Base-by-base conservation (phyloP, 1,140 invertebrate genomes). In the Sarcophaga peregrina region DNA sequence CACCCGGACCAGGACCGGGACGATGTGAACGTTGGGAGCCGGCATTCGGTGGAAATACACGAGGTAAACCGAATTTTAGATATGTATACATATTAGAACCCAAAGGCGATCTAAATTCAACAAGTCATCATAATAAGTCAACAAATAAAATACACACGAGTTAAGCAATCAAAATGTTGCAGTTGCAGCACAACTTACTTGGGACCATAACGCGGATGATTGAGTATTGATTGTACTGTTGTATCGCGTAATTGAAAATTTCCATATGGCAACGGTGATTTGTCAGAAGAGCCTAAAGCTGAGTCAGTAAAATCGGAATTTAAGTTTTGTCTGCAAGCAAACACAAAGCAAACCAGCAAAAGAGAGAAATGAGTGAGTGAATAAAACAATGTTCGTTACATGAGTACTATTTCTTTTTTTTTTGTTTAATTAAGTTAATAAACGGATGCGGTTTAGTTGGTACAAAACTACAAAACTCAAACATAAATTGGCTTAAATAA, bases 221-320 rank as follows among this genome's bases (percentile, higher is more conserved):
- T 95, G n/a, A 98, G 91, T 73, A 98, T 98, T 17, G 96, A 97
- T 91, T 98, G 96, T 3, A 98, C 97, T 25, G 97, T 98, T 47
- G 96, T 97, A 88, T 98, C 97, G 75, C 96, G 92, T 5, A 98
- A 92, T 87, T 97, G 96, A 90, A 98, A 98, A 90, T 98, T 98
- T 46, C 97, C 97, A 91, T 97, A 97, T 46, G 96, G 96, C 84
- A 97, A 92, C 8, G 96, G 96, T 84, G 95, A 96, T 90, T 97
- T 97, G 87, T 97, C 96, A 25, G 95, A 95, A 52, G 95, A 96
- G 46, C 97, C 97, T 20, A 98, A 91, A 0, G 97, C 97, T 58
- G 96, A 97, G 89, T 98, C 97, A 76, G 97, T 97, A 89, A 98
- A 98, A 90, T 98, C 97, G 0, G 96, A 97, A 91, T 98, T 98